Conservation (phyloP, 2,888 invertebrate genomes). For the Mimas tiliae region DNA sequence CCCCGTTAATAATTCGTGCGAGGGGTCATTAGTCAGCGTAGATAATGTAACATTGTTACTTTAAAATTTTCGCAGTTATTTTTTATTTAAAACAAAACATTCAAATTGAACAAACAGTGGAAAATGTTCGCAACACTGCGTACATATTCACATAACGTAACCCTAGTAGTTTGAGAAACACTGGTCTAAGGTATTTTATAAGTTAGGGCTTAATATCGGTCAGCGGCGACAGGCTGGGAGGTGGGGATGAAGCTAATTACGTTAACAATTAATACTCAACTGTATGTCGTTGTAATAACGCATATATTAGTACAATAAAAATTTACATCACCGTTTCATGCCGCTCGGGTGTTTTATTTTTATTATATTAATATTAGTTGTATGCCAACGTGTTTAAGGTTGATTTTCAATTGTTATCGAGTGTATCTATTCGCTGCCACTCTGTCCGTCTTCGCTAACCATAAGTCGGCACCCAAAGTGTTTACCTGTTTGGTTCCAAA, state of each 20-base stretch:
- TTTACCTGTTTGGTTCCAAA: constrained; percentile 79
- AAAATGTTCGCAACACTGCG: constrained; percentile 22
- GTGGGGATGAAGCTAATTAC: not conserved
- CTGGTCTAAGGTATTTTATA: constrained; percentile 69
- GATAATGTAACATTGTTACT: constrained; percentile 56
- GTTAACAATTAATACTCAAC: not conserved
- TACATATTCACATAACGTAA: constrained; percentile 24
- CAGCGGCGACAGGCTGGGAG: not conserved
- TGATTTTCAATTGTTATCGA: not conserved
- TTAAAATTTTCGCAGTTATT: constrained; percentile 54
- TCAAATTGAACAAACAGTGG: constrained; percentile 29
- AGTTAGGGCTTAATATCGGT: constrained; percentile 68
- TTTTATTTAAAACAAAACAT: constrained; percentile 41
- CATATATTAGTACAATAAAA: not conserved
- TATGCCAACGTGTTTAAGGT: not conserved
- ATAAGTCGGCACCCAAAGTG: constrained; percentile 78
- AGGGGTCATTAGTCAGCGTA: constrained; percentile 59
- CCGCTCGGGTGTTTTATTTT: not conserved
- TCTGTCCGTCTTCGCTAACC: not conserved
- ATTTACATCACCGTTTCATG: not conserved
- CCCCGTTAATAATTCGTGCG: constrained; percentile 44
- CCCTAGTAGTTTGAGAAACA: constrained; percentile 76
- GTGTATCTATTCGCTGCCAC: not conserved
- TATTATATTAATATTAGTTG: not conserved
- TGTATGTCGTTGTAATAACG: not conserved